Evolutionary conservation across 2,113 vertebrate species (phyloP).

Genomic region (Nanorana parkeri): DNA sequence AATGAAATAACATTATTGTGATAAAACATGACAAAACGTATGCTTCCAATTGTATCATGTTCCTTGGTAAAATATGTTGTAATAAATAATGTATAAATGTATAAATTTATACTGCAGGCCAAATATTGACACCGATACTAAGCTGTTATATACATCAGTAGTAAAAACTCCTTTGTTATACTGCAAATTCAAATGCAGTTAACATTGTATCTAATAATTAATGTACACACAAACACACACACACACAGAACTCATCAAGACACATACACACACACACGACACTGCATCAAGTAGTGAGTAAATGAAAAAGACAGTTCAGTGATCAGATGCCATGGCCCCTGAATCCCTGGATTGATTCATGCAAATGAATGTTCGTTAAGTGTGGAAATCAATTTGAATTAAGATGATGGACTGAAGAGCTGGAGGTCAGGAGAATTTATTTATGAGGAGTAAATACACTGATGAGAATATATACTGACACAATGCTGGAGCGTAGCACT

Average conservation of each 20-base stretch:
- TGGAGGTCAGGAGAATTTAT: constrained; percentile 41
- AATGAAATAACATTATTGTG: no score
- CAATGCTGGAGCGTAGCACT: not conserved
- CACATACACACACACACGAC: not conserved
- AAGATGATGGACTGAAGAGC: constrained; percentile 56
- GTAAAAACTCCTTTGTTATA: no score
- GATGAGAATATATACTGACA: constrained; percentile 24
- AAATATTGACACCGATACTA: no score
- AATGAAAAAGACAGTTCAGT: constrained; percentile 50
- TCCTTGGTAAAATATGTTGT: no score
- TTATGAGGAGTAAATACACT: constrained; percentile 45
- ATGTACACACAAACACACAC: no score
- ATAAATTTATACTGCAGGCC: no score
- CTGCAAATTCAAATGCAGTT: no score
- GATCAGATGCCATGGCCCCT: constrained; percentile 52
- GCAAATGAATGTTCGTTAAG: constrained; percentile 53
- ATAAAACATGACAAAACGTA: no score
- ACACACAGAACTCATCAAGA: not conserved
- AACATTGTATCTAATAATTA: no score
- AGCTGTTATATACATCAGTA: no score
- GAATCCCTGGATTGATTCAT: constrained; percentile 51
- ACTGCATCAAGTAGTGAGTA: constrained; percentile 27
- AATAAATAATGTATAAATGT: no score
- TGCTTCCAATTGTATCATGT: no score
- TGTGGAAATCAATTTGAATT: constrained; percentile 57